Evolutionary conservation across 2,113 vertebrate genomes (phyloP).

Genomic region (Cettia cetti): DNA sequence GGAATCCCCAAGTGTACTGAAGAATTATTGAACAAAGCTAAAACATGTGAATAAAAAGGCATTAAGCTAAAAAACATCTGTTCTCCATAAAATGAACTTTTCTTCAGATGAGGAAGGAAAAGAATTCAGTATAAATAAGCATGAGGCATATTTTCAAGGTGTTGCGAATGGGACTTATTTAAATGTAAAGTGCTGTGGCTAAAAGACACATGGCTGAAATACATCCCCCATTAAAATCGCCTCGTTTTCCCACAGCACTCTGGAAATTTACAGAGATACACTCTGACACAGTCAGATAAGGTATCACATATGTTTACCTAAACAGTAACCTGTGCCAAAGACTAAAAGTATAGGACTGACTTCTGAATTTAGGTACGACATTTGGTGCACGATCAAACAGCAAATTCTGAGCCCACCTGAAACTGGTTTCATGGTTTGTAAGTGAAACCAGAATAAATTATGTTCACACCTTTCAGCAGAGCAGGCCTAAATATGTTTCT

Average conservation of each 20-base stretch:
- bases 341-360: neutral
- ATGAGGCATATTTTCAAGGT: constrained; percentile 51
- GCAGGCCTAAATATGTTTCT: constrained; percentile 42
- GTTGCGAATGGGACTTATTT: constrained; percentile 33
- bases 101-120: constrained; percentile 52
- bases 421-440: constrained; percentile 5
- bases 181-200: constrained; percentile 28
- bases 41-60: constrained; percentile 57
- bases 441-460: constrained; percentile 46
- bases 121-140: constrained; percentile 47
- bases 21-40: constrained; percentile 61
- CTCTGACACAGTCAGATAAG: constrained; percentile 37
- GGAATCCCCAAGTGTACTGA: constrained; percentile 26
- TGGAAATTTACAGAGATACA: constrained; percentile 3
- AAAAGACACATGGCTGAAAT: constrained; percentile 44
- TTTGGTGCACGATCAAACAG: constrained; percentile 38
- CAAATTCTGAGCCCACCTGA: constrained; percentile 45
- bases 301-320: constrained; percentile 41
- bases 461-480: constrained; percentile 51
- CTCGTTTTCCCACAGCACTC: neutral
- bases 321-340: constrained; percentile 21
- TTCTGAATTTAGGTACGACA: constrained; percentile 42
- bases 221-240: neutral
- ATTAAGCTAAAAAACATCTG: constrained; percentile 61
- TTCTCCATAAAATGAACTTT: constrained; percentile 54